Base-by-base conservation (phyloP, 2,797 vertebrate species). In the Sorex maritimensis region DNA sequence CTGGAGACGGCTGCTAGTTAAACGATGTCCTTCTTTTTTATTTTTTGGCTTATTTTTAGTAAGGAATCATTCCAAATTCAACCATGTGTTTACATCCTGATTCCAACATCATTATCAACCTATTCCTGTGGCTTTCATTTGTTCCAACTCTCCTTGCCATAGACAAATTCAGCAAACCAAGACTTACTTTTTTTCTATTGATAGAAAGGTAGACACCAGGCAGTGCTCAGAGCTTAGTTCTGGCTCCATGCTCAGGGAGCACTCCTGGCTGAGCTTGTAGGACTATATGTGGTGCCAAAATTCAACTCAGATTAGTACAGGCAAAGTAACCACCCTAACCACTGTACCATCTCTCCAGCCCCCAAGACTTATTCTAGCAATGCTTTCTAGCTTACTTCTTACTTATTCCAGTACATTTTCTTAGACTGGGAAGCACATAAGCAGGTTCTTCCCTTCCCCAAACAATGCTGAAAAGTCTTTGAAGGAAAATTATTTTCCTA, bases 11-110 rank as follows among this genome's bases (percentile, higher is more conserved):
- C 24, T 91, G 11, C 12, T 65, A 11, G 30, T 21, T 84, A 87
- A 41, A 81, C 11, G 9, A 52, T 52, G 49, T 52, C 13, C 49
- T 14, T 1, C 13, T 52, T 52, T 52, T 52, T 8, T 52, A 11
- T 49, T 24, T 8, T 63, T 41, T 82, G 30, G 5, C 24, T 88
- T 83, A 68, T 26, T 89, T 41, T 68, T 65, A 68, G 58, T 44
- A 65, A 71, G 26, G 65, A 71, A 83, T n/a, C 21, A 30, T 52
- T 92, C 75, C 82, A 23, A 79, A 79, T 26, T 41, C 52, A 90
- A 19, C 12, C 15, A 5, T 41, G 6, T 67, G 21, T 23, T 49
- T 34, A 13, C 2, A 12, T 79, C 17, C 79, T 63, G 19, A 93
- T 12, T 77, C 14, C 61, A 78, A 10, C 1, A 12, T 26, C 0